phyloP scores from a whole-genome alignment of 2,888 invertebrate species.

The Thera britannica region DNA sequence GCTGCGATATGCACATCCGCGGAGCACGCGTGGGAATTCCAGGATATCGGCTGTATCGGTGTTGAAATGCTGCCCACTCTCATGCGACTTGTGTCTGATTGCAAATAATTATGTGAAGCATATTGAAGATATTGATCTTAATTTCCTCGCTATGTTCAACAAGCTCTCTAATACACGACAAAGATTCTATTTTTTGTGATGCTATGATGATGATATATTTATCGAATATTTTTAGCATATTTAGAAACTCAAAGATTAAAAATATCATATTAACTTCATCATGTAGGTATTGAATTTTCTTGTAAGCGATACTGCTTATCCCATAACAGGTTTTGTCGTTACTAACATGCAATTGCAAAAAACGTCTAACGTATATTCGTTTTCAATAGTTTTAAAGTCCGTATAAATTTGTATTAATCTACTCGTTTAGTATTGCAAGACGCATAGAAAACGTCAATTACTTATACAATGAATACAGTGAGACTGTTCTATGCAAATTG shows the following conservation, averaged over 20 bases:
- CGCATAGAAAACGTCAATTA: not conserved
- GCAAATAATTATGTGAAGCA: slow-evolving; percentile 22
- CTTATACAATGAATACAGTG: not conserved
- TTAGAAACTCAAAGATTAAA: no score
- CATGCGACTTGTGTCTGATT: slow-evolving; percentile 22
- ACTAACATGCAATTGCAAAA: no score
- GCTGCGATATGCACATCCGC: slow-evolving; percentile 61
- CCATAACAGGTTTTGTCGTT: not conserved
- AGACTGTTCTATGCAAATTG: slow-evolving; percentile 14
- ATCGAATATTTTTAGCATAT: no score
- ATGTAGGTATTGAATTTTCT: no score
- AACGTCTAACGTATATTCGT: no score
- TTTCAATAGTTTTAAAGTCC: no score
- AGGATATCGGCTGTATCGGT: slow-evolving; percentile 56
- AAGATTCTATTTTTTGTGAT: not conserved
- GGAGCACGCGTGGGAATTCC: slow-evolving; percentile 58
- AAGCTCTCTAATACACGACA: not conserved
- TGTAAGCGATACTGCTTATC: no score
- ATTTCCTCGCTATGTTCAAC: not conserved
- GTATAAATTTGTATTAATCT: no score
- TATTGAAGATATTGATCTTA: slow-evolving; percentile 7
- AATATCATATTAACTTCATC: not conserved
- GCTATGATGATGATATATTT: no score
- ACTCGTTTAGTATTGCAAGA: not conserved
- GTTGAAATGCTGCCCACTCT: slow-evolving; percentile 38